Evolutionary conservation across 2,113 vertebrate species (phyloP).

Genomic region (Rhabdornis inornatus): DNA sequence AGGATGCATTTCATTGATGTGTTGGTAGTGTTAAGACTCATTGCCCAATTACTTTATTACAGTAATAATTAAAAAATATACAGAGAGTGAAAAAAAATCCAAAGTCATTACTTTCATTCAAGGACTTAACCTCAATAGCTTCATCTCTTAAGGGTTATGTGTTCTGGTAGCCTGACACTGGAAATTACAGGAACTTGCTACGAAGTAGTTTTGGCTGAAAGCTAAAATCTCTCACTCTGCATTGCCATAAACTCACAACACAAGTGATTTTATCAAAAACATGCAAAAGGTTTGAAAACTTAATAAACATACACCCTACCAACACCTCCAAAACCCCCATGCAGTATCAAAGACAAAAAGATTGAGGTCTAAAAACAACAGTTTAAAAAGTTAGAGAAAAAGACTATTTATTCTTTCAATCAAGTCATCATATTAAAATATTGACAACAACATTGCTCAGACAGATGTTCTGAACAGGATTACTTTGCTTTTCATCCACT

Average conservation of each 20-base stretch:
- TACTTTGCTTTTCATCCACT: neutral
- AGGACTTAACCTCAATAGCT: neutral
- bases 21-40: neutral
- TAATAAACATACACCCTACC: neutral
- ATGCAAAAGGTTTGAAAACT: neutral
- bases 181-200: neutral
- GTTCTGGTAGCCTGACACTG: neutral
- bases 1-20: neutral
- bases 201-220: neutral
- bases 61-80: neutral
- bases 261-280: neutral
- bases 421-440: neutral
- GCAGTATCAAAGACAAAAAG: neutral
- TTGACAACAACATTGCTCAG: neutral
- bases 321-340: neutral
- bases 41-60: neutral
- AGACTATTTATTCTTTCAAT: neutral
- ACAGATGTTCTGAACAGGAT: neutral
- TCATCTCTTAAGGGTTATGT: neutral
- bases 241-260: neutral
- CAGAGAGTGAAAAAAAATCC: neutral
- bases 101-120: neutral
- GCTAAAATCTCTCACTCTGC: neutral
- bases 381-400: neutral
- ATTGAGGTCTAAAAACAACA: neutral